These are phyloP conservation scores for Scaptomyza parva DNA, from an alignment of 2,888 invertebrate species.

Conservation along the genomic window DNA sequence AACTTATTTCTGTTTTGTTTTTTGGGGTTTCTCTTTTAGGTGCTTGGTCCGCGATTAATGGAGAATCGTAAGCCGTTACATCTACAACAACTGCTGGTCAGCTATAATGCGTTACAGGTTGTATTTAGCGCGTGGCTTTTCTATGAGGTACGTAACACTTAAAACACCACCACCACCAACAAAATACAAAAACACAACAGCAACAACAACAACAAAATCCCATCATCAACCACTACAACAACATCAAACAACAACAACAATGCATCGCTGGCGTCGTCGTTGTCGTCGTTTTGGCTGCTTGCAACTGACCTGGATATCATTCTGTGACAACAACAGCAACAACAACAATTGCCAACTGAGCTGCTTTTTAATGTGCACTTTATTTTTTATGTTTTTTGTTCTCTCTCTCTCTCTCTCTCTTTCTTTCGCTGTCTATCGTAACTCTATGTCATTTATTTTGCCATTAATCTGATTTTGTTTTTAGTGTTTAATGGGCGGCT, in stretches of 20 bases:
- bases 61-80: slow-evolving; percentile 95
- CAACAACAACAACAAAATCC: slow-evolving; percentile 5
- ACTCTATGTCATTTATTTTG: slow-evolving; percentile 50
- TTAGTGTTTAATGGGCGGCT: slow-evolving; percentile 95
- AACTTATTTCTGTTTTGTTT: neutral
- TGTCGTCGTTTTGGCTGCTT: slow-evolving; percentile 56
- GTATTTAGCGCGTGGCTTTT: slow-evolving; percentile 95
- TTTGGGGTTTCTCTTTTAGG: slow-evolving; percentile 85
- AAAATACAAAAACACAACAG: slow-evolving; percentile 9
- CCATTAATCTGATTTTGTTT: slow-evolving; percentile 81
- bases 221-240: slow-evolving; percentile 22
- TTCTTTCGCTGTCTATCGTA: slow-evolving; percentile 6
- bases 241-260: slow-evolving; percentile 22
- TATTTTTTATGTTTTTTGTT: slow-evolving; percentile 52
- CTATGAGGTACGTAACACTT: slow-evolving; percentile 90
- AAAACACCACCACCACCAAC: slow-evolving; percentile 13
- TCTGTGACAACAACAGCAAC: slow-evolving; percentile 20
- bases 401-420: neutral
- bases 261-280: slow-evolving; percentile 52
- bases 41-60: slow-evolving; percentile 95
- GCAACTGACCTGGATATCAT: slow-evolving; percentile 39
- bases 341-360: slow-evolving; percentile 4
- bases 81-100: slow-evolving; percentile 90
- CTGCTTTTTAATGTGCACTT: slow-evolving; percentile 45
- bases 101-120: slow-evolving; percentile 95